phyloP scores from a whole-genome alignment of 2,113 vertebrate genomes.

The Heloderma charlesbogerti region DNA sequence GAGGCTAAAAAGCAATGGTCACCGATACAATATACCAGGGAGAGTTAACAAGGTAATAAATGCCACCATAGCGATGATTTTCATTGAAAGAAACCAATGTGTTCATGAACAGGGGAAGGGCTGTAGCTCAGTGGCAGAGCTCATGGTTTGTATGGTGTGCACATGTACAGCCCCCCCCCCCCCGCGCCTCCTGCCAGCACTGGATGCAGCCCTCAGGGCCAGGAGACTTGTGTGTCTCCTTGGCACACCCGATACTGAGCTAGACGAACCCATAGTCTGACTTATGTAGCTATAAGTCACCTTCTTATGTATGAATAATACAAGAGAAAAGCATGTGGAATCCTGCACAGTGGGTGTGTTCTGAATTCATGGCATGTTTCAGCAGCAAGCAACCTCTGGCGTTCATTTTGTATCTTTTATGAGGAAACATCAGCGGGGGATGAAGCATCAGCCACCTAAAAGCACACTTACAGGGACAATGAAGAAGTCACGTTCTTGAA shows the following conservation, averaged over 20 bases:
- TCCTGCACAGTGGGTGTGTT: conserved; percentile 3
- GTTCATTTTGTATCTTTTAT: background rate
- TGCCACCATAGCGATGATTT: background rate
- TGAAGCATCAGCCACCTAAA: background rate
- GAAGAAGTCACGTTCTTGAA: background rate
- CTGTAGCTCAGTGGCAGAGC: background rate
- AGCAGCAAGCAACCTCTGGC: background rate
- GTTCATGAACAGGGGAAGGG: background rate
- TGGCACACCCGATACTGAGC: too few relatives aligned
- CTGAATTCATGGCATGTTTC: background rate
- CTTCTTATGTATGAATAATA: background rate
- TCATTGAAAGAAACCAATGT: background rate
- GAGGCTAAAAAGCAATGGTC: background rate
- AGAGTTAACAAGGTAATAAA: background rate
- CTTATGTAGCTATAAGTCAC: background rate
- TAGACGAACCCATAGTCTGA: background rate
- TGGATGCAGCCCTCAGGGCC: too few relatives aligned
- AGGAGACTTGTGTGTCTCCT: too few relatives aligned
- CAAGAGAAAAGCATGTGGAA: background rate
- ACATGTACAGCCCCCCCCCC: too few relatives aligned
- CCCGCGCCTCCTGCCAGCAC: too few relatives aligned
- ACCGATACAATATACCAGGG: background rate
- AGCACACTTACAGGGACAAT: background rate
- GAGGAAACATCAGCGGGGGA: background rate
- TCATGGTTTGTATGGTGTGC: background rate